Percentiles rank a stretch among this genome's conserved stretches.
These are phyloP conservation scores for Zaprionus bogoriensis DNA, from an alignment of 2,888 invertebrate species.

Conservation along the genomic window DNA sequence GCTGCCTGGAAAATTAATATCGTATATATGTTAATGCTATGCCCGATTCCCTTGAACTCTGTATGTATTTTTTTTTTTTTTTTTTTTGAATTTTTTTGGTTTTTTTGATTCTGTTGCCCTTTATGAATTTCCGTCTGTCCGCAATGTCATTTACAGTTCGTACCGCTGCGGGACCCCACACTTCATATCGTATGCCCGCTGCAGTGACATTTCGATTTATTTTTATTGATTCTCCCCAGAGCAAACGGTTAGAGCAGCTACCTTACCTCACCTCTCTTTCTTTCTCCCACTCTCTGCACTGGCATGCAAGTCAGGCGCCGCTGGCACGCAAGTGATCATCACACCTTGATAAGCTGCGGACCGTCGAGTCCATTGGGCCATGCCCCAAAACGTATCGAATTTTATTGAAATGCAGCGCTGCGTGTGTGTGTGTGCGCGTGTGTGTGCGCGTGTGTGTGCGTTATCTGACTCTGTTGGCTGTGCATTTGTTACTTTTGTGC, in stretches of 20 bases:
- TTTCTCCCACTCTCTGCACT: slow-evolving; percentile 27
- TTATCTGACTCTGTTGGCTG: slow-evolving; percentile 75
- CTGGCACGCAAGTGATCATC: slow-evolving; percentile 78
- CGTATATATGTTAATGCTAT: slow-evolving; percentile 42
- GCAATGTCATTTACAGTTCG: slow-evolving; percentile 69
- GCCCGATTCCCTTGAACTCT: slow-evolving; percentile 32
- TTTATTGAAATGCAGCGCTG: slow-evolving; percentile 72
- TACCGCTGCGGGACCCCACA: slow-evolving; percentile 70
- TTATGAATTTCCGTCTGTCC: slow-evolving; percentile 54
- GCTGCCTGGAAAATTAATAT: slow-evolving; percentile 49
- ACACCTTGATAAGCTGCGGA: slow-evolving; percentile 68
- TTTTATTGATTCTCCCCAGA: slow-evolving; percentile 69
- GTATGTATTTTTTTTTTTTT: no score
- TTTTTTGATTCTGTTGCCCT: no score
- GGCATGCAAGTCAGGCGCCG: slow-evolving; percentile 79
- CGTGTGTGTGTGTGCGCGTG: slow-evolving; percentile 20
- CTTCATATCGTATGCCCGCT: slow-evolving; percentile 61
- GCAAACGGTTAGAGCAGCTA: slow-evolving; percentile 20
- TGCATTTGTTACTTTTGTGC: slow-evolving; percentile 79
- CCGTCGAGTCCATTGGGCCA: slow-evolving; percentile 19
- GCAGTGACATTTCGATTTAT: slow-evolving; percentile 79
- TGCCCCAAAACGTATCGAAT: slow-evolving; percentile 73
- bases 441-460: slow-evolving; percentile 31
- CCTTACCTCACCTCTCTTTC: background rate
- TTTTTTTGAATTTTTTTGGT: no score